Base-by-base conservation (phyloP, 2,797 vertebrate genomes). In the Cryptoblepharus egeriae region DNA sequence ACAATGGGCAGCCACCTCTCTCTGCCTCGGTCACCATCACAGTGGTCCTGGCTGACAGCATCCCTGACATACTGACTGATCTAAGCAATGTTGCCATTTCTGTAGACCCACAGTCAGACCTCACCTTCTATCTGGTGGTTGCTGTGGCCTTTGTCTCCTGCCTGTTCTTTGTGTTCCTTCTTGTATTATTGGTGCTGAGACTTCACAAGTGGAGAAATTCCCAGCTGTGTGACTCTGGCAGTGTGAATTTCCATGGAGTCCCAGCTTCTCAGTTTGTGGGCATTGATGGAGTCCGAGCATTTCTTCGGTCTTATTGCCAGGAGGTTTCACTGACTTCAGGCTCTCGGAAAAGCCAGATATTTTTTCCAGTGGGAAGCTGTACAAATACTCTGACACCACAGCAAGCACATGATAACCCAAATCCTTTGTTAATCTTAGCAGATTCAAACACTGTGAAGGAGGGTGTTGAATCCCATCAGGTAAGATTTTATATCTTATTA, bases 221-320 rank as follows among this genome's bases (percentile, higher is more conserved):
- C 22, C 75, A 76, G 10, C n/a, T 76, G 2, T 64, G 60, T 76
- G 60, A 64, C 39, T 82, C 45, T 58, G 69, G 60, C 42, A 90
- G 5, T 75, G 75, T 24, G 75, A 75, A 85, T 61, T 80, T 92
- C 28, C 84, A 69, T 0, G 80, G 90, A 26, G 71, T 90, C 76
- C 88, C 85, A 0, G 63, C 84, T 5, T 85, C 89, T 20, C 69
- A 79, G 26, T 89, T 89, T 39, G n/a, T 89, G 49, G 91, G 84
- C 16, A 70, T 90, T 3, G 88, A 92, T 0, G 89, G 87, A 37
- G 90, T 91, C 8, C 70, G 35, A 18, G 84, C 90, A 52, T 92
- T 92, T 73, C 87, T 90, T 60, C 83, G 90, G 75, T 88, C 85
- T 79, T 91, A 90, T 55, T 87, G 90, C 1, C 92, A 92, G 0